Evolutionary conservation across 2,888 invertebrate genomes (phyloP).

Genomic region (Oscheius sp.): DNA sequence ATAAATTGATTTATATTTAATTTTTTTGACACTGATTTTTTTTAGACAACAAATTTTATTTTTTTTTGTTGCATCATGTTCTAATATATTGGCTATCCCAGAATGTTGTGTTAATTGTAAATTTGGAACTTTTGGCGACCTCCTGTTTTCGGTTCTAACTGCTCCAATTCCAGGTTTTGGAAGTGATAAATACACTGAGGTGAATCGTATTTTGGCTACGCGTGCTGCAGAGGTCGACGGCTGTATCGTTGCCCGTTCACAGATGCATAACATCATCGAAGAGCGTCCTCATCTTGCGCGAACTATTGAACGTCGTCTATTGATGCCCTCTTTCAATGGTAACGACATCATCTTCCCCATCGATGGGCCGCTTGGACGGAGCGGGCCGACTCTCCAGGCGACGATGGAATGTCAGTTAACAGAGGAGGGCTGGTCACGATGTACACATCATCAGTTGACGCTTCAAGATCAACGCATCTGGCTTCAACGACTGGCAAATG

Average conservation of each 20-base stretch:
- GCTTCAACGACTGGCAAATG: conserved; percentile 43
- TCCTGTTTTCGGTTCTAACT: not conserved
- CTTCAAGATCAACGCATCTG: conserved; percentile 51
- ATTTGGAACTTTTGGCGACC: too few species aligned
- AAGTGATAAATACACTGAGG: conserved; percentile 58
- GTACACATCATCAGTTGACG: conserved; percentile 48
- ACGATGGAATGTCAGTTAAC: conserved; percentile 47
- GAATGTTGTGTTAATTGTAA: too few species aligned
- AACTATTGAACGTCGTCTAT: conserved; percentile 52
- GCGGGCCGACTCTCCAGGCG: conserved; percentile 48
- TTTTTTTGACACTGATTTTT: too few species aligned
- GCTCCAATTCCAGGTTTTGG: conserved; percentile 40
- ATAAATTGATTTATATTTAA: too few species aligned
- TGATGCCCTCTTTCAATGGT: conserved; percentile 62
- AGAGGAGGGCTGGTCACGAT: conserved; percentile 39
- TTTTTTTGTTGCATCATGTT: too few species aligned
- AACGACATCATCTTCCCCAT: conserved; percentile 62
- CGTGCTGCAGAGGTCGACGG: conserved; percentile 55
- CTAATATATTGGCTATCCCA: too few species aligned
- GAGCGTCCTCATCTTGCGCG: conserved; percentile 49
- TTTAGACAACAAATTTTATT: too few species aligned
- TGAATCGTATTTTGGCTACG: conserved; percentile 57
- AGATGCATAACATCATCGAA: conserved; percentile 57
- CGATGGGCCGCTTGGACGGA: conserved; percentile 58
- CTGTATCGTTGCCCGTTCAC: conserved; percentile 53